Base-by-base conservation (phyloP, 2,888 invertebrate species). In the Trimorus sp. region DNA sequence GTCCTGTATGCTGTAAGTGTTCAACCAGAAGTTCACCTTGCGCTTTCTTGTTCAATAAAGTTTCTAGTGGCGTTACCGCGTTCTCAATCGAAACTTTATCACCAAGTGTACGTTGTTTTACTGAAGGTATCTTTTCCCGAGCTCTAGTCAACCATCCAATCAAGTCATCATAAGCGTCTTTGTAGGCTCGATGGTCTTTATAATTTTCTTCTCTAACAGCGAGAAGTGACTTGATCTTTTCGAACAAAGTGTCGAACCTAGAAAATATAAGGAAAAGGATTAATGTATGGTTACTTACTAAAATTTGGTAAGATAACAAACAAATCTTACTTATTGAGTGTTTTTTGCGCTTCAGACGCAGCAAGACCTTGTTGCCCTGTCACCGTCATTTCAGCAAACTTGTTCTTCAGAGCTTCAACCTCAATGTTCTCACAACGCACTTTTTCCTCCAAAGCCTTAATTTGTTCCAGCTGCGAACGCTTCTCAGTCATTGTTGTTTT, bases 81-180 rank as follows among this genome's bases (percentile, higher is more conserved):
- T 96, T 96, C 90, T 98, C 98, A 84, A 98, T 96, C 0, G 97
- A 96, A 75, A 97, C 90, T 91, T 97, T 97, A 87, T 98, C 98
- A 85, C 97, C 96, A 0, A 97, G 92, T 3, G 96, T 95, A 86
- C 96, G 94, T 79, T 97, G 97, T 89, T 96, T 97, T 80, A 97
- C 93, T 5, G 97, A 95, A 4, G 98, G 98, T 83, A 98, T 95
- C 90, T 97, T 97, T 92, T 98, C 98, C 83, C 97, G 94, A 0
- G 97, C 96, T 85, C 97, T 93, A 69, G 95, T 95, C 83, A 98
- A 93, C 98, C 98, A 98, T 69, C 96, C 95, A 62, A 96, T 96
- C 14, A 98, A 93, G 88, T 97, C 97, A 88, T 98, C 98, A 84
- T 97, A 96, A 6, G 98, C 97, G 92, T 98, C 98, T 90, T 98